These are phyloP conservation scores for Notothenia coriiceps DNA, from an alignment of 2,113 vertebrate species.

Conservation along the genomic window DNA sequence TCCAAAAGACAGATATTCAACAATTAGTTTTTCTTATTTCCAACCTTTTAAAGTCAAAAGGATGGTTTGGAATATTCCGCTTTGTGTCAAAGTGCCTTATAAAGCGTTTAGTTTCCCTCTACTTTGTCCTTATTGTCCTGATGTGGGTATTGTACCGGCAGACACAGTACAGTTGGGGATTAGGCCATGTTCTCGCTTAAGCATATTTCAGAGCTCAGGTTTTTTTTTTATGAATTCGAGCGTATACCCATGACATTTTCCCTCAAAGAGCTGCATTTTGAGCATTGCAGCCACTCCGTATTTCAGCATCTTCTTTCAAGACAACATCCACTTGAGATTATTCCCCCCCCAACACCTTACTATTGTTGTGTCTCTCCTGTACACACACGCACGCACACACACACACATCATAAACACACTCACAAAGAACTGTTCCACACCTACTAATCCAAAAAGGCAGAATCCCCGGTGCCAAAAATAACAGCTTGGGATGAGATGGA, in stretches of 20 bases:
- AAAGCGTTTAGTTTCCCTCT: neutral
- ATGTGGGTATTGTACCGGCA: slow-evolving; percentile 34
- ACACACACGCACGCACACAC: slow-evolving; percentile 38
- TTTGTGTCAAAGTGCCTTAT: neutral
- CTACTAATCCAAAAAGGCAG: slow-evolving; percentile 82
- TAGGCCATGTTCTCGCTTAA: slow-evolving; percentile 62
- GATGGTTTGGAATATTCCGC: no score
- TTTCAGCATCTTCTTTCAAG: slow-evolving; percentile 27
- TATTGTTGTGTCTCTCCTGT: slow-evolving; percentile 39
- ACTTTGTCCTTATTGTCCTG: neutral
- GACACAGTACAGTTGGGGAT: slow-evolving; percentile 47
- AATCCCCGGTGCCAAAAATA: slow-evolving; percentile 82
- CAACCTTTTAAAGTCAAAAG: no score
- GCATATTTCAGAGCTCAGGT: slow-evolving; percentile 55
- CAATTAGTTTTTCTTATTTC: no score
- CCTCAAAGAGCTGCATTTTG: slow-evolving; percentile 39
- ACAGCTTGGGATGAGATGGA: slow-evolving; percentile 83
- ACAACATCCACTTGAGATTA: slow-evolving; percentile 39
- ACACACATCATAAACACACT: neutral
- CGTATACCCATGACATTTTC: slow-evolving; percentile 44
- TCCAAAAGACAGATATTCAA: no score
- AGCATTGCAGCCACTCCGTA: slow-evolving; percentile 15
- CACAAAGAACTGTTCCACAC: slow-evolving; percentile 58
- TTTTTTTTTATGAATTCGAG: slow-evolving; percentile 37
- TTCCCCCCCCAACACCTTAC: slow-evolving; percentile 8